phyloP scores from a whole-genome alignment of 2,113 vertebrate species.

The Elephas maximus region DNA sequence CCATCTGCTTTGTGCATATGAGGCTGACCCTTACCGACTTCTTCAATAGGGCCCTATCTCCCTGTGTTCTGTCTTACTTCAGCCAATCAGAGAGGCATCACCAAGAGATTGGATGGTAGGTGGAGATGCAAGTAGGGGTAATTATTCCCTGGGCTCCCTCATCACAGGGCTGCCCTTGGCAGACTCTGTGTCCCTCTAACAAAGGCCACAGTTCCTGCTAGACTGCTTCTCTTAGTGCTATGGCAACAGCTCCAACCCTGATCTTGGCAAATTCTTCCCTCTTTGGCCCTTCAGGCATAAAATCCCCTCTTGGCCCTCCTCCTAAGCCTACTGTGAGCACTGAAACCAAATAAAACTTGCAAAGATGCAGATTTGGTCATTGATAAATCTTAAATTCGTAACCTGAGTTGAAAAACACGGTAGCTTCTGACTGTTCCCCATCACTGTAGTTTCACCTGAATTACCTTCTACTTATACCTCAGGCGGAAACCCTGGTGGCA shows the following conservation, averaged over 20 bases:
- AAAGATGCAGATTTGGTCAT: background rate
- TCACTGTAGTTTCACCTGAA: background rate
- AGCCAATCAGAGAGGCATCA: background rate
- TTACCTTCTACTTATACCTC: background rate
- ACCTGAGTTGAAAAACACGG: background rate
- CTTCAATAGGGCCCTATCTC: background rate
- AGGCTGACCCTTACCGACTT: accelerated
- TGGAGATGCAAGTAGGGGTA: background rate
- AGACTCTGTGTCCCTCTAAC: background rate
- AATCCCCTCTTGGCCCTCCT: background rate
- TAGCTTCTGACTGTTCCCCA: background rate
- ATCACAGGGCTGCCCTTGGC: background rate
- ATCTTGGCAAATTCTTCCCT: background rate
- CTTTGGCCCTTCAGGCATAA: background rate
- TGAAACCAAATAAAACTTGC: background rate
- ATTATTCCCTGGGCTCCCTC: background rate
- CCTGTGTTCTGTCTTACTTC: background rate
- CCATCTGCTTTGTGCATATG: background rate
- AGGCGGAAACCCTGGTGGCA: too few species aligned
- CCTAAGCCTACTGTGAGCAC: background rate
- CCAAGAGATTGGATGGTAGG: accelerated
- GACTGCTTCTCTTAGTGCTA: background rate
- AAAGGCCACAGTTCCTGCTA: background rate
- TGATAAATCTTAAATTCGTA: background rate
- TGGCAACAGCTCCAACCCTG: background rate